These are phyloP conservation scores for Tyrophagus putrescentiae DNA, from an alignment of 1,140 invertebrate genomes.

Conservation along the genomic window DNA sequence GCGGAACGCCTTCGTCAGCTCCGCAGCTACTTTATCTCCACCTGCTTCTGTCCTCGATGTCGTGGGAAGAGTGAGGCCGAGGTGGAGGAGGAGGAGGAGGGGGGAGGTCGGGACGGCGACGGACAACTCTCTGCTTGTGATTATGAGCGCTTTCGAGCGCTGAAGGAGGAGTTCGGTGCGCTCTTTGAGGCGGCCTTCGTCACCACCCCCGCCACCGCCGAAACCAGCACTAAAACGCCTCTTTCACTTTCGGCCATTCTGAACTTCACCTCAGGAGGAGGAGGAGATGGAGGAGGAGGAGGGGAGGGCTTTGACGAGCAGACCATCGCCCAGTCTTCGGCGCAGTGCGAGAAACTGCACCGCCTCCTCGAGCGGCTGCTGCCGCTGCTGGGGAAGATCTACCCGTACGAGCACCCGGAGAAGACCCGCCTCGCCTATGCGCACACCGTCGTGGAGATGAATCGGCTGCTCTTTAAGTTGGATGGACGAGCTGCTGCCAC, in stretches of 20 bases:
- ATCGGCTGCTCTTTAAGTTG: constrained; percentile 4
- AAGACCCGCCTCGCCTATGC: constrained; percentile 7
- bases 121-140: too few relatives aligned
- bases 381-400: too few relatives aligned
- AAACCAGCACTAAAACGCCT: neutral
- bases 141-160: neutral
- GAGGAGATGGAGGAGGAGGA: neutral
- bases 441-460: neutral
- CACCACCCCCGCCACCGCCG: neutral
- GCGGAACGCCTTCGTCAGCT: neutral
- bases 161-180: neutral
- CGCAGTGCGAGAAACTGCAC: too few relatives aligned
- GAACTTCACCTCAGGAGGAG: neutral
- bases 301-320: too few relatives aligned
- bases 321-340: too few relatives aligned
- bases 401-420: constrained; percentile 7
- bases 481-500: neutral
- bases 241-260: neutral
- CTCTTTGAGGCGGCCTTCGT: neutral
- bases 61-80: neutral
- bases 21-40: neutral
- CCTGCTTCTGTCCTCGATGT: neutral
- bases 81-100: neutral
- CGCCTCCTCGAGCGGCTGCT: too few relatives aligned
- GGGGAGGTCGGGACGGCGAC: too few relatives aligned